These are phyloP conservation scores for Rana temporaria DNA, from an alignment of 2,113 vertebrate species.

Conservation along the genomic window DNA sequence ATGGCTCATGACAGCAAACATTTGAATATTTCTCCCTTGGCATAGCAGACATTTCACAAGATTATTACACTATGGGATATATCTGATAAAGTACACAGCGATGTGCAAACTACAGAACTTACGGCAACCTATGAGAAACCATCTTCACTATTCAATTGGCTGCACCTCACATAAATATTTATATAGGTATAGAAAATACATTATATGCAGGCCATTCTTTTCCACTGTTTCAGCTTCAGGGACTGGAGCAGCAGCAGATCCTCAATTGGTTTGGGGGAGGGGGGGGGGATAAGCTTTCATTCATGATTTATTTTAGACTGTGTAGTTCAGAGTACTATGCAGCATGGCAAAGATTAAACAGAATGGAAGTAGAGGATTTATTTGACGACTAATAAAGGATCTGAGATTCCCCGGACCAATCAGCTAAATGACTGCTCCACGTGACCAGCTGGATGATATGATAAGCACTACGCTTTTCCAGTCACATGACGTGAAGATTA, in stretches of 20 bases:
- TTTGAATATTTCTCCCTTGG: no score
- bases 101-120: no score
- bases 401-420: slow-evolving; percentile 61
- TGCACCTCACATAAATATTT: no score
- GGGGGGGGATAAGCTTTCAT: slow-evolving; percentile 48
- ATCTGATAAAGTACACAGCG: no score
- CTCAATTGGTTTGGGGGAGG: slow-evolving; percentile 51
- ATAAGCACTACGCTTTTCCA: slow-evolving; percentile 58
- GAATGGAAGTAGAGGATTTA: slow-evolving; percentile 62
- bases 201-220: no score
- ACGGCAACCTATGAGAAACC: no score
- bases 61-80: no score
- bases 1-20: no score
- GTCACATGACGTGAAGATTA: slow-evolving; percentile 66
- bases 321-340: not conserved
- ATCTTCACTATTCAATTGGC: no score
- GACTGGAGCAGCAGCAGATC: not conserved
- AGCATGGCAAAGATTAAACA: slow-evolving; percentile 60
- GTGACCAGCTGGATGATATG: slow-evolving; percentile 57
- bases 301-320: slow-evolving; percentile 45
- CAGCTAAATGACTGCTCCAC: slow-evolving; percentile 59
- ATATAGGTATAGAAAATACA: no score
- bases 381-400: slow-evolving; percentile 58
- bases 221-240: no score
- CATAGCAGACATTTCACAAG: no score